These are phyloP conservation scores for Gorsachius magnificus DNA, from an alignment of 2,797 vertebrate genomes.

Conservation along the genomic window DNA sequence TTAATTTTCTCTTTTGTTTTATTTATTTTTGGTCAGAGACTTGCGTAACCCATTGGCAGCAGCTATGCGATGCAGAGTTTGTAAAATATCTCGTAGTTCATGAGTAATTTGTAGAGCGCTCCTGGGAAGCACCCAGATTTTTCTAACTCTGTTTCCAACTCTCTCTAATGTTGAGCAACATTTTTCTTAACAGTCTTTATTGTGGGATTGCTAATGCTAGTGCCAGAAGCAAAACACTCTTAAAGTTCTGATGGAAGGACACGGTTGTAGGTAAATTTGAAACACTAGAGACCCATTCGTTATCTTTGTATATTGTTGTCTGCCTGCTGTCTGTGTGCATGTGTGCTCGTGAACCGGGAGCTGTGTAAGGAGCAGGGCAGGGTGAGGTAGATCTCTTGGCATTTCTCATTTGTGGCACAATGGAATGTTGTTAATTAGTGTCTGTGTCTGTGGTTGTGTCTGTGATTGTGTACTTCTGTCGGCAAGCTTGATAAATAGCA, in stretches of 20 bases:
- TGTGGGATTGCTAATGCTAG: conserved; percentile 73
- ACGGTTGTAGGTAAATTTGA: conserved; percentile 72
- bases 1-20: background rate
- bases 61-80: background rate
- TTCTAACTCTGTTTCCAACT: conserved; percentile 38
- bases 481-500: conserved; percentile 35
- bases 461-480: conserved; percentile 50
- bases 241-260: conserved; percentile 73
- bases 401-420: conserved; percentile 60
- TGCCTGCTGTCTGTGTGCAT: conserved; percentile 72
- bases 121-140: conserved; percentile 48
- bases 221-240: conserved; percentile 73
- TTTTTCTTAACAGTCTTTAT: conserved; percentile 74
- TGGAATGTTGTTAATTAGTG: conserved; percentile 66
- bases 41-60: background rate
- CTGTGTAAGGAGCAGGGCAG: conserved; percentile 35
- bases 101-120: conserved; percentile 34
- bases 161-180: conserved; percentile 72
- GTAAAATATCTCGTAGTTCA: background rate
- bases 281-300: conserved; percentile 68
- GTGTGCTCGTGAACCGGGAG: conserved; percentile 61
- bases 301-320: conserved; percentile 62
- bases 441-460: conserved; percentile 65
- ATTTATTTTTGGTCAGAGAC: background rate
- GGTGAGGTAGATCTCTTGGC: conserved; percentile 1